Evolutionary conservation across 2,888 invertebrate genomes (phyloP).

Genomic region (Melangyna quadrimaculata): DNA sequence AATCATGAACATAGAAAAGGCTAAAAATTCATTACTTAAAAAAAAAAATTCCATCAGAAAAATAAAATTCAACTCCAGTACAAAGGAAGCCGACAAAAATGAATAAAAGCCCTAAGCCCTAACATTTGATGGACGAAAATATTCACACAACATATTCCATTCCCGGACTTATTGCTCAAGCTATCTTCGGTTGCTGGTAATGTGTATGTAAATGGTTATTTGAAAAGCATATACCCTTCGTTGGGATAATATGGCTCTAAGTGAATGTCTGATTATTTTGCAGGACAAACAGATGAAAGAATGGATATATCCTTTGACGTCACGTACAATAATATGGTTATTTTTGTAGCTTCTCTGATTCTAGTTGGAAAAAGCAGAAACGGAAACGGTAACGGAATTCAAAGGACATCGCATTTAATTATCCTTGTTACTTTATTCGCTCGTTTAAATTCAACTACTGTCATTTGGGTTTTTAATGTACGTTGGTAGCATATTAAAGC

Average conservation of each 20-base stretch:
- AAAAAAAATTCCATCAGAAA: slow-evolving; percentile 19
- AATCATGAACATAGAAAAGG: slow-evolving; percentile 36
- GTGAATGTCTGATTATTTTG: slow-evolving; percentile 38
- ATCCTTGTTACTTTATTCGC: slow-evolving; percentile 37
- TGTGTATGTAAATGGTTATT: not conserved
- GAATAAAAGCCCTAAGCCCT: slow-evolving; percentile 44
- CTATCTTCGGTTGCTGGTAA: not conserved
- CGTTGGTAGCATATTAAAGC: slow-evolving; percentile 36
- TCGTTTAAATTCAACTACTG: slow-evolving; percentile 45
- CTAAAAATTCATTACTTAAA: slow-evolving; percentile 46
- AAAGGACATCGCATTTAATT: slow-evolving; percentile 59
- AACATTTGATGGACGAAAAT: slow-evolving; percentile 19
- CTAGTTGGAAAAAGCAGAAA: not conserved
- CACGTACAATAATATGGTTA: slow-evolving; percentile 60
- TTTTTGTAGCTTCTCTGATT: slow-evolving; percentile 36
- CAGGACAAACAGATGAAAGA: slow-evolving; percentile 51
- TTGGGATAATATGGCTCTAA: not conserved
- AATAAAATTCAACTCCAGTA: not conserved
- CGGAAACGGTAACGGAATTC: not conserved
- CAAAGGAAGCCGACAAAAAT: slow-evolving; percentile 48
- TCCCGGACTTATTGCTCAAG: not conserved
- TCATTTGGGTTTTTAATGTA: slow-evolving; percentile 32
- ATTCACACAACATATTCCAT: slow-evolving; percentile 30
- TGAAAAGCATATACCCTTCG: slow-evolving; percentile 15
- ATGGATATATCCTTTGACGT: slow-evolving; percentile 43